Conservation (phyloP, 2,797 vertebrate genomes). For the Pipistrellus nathusii region DNA sequence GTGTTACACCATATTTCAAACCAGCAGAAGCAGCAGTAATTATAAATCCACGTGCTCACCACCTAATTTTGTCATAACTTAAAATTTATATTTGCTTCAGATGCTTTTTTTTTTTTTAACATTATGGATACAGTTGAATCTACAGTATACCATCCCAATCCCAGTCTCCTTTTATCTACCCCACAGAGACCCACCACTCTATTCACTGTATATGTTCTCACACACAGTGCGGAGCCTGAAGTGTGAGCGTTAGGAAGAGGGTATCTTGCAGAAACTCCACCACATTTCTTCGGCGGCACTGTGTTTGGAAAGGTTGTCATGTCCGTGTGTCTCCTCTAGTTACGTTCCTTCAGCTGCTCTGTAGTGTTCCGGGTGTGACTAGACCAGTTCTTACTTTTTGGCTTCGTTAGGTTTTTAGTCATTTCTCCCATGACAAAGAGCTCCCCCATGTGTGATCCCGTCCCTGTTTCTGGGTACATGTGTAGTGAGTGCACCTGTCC, state of each 20-base stretch:
- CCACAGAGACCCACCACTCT: neutral
- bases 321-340: neutral
- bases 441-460: accelerated
- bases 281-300: neutral
- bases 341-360: neutral
- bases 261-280: too few species aligned
- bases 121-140: neutral
- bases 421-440: neutral
- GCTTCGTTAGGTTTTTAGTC: neutral
- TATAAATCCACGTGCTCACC: neutral
- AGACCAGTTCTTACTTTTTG: neutral
- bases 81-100: neutral
- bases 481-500: too few species aligned
- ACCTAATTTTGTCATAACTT: neutral
- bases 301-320: neutral
- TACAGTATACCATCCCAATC: neutral
- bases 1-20: neutral
- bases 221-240: neutral
- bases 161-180: neutral
- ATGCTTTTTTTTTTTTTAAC: neutral
- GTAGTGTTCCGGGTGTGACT: neutral
- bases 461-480: neutral
- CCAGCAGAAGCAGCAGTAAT: neutral
- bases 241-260: neutral
- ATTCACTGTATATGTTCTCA: neutral